Conservation (phyloP, 2,888 invertebrate species). For the Muscina levida region DNA sequence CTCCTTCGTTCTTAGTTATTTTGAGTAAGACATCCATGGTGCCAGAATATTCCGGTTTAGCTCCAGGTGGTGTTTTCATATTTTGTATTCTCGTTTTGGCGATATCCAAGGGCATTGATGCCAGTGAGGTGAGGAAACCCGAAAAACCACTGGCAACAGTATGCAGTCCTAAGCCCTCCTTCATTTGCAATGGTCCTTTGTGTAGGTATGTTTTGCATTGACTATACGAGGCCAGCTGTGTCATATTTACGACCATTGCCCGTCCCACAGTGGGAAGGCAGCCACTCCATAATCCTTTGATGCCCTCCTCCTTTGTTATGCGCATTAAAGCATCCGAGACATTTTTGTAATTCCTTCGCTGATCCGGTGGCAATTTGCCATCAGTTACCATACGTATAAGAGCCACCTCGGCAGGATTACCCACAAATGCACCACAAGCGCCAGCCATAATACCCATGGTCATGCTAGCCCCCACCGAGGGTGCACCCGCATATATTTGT, state of each 20-base stretch:
- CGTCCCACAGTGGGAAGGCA: constrained; percentile 92
- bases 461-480: constrained; percentile 90
- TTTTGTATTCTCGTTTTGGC: constrained; percentile 99
- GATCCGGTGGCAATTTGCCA: constrained; percentile 92
- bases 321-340: constrained; percentile 93
- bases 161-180: constrained; percentile 91
- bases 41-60: constrained; percentile 91
- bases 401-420: constrained; percentile 98
- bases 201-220: constrained; percentile 88
- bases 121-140: constrained; percentile 96
- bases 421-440: constrained; percentile 88
- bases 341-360: constrained; percentile 95
- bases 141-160: constrained; percentile 98
- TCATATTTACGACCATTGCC: constrained; percentile 99
- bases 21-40: constrained; percentile 89
- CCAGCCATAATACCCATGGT: constrained; percentile 93
- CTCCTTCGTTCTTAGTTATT: constrained; percentile 92
- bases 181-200: constrained; percentile 80
- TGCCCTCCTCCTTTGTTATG: constrained; percentile 88
- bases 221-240: constrained; percentile 98
- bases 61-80: constrained; percentile 90
- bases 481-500: constrained; percentile 82
- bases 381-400: constrained; percentile 99
- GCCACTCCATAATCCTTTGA: constrained; percentile 93
- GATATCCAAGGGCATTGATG: constrained; percentile 99